Base-by-base conservation (phyloP, 2,113 vertebrate species). In the Lepus americanus region DNA sequence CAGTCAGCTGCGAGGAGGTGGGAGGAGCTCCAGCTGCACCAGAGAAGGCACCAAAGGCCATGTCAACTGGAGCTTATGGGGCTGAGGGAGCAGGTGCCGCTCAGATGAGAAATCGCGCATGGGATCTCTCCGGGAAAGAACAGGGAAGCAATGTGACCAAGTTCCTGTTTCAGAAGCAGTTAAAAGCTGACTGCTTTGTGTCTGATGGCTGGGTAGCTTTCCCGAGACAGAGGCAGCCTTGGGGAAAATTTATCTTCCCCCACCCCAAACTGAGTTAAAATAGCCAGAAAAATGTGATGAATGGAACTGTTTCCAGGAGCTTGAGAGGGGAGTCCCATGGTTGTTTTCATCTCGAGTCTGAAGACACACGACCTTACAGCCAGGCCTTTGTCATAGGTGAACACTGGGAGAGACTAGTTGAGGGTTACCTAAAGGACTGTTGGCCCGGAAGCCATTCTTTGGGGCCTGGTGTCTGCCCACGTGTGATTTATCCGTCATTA, bases 241-340 rank as follows among this genome's bases (percentile, higher is more conserved):
- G 16, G 69, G 85, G 74, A 89, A 70, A 67, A 55, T 49, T 20
- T 89, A 25, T 39, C 44, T 3, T 84, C 51, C 63, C 81, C 36
- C 36, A 36, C 36, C 59, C 78, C 72, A 49, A 69, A 63, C 49
- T 80, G 22, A 93, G 69, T 80, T 91, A 72, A 87, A 87, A 80
- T 27, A 74, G 27, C 2, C 31, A 87, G 59, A 39, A 39, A 86
- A 83, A 92, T 67, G 25, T 8, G 17, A 78, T 44, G 39, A 67
- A 9, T 78, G 72, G 25, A 25, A 44, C 13, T 87, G 70, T 20
- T 81, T 22, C 73, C 9, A 89, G 70, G 1, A 87, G 59, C 27
- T 70, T 89, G 39, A n/a, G 22, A 8, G 76, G 76, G 69, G 14
- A 64, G 53, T 93, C 39, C 70, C 12, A 25, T 12, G 44, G 59